Conservation (phyloP, 2,113 vertebrate species). For the Lethenteron reissneri region DNA sequence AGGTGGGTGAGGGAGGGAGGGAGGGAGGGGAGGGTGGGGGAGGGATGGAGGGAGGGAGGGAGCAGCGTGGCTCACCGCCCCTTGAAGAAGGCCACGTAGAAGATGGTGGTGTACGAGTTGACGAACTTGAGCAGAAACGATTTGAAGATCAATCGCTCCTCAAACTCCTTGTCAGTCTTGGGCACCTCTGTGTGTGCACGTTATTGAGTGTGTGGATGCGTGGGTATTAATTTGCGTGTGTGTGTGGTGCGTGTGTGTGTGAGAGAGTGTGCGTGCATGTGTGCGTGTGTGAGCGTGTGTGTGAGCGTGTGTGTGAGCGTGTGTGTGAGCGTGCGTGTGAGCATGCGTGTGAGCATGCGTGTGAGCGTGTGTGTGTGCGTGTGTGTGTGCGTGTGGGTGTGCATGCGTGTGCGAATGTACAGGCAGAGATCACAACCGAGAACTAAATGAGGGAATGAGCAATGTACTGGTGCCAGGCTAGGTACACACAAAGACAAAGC, state of each 20-base stretch:
- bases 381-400: neutral
- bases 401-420: neutral
- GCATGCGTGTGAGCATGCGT: neutral
- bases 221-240: neutral
- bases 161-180: conserved; percentile 70
- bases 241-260: neutral
- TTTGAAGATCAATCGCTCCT: conserved; percentile 73
- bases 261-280: neutral
- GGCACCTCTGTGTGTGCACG: conserved; percentile 42
- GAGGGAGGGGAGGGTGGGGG: too few species aligned
- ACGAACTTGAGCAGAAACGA: conserved; percentile 88
- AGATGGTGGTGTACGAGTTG: conserved; percentile 85
- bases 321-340: neutral
- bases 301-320: neutral
- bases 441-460: too few species aligned
- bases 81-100: conserved; percentile 98
- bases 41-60: too few species aligned
- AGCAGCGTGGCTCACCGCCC: conserved; percentile 40
- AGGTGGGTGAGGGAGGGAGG: too few species aligned
- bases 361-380: neutral
- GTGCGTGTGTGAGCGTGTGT: neutral
- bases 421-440: neutral
- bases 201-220: neutral
- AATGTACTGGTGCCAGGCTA: too few species aligned
- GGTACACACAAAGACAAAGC: too few species aligned